These are phyloP conservation scores for Cynaeus angustus DNA, from an alignment of 2,888 invertebrate genomes.

Conservation along the genomic window DNA sequence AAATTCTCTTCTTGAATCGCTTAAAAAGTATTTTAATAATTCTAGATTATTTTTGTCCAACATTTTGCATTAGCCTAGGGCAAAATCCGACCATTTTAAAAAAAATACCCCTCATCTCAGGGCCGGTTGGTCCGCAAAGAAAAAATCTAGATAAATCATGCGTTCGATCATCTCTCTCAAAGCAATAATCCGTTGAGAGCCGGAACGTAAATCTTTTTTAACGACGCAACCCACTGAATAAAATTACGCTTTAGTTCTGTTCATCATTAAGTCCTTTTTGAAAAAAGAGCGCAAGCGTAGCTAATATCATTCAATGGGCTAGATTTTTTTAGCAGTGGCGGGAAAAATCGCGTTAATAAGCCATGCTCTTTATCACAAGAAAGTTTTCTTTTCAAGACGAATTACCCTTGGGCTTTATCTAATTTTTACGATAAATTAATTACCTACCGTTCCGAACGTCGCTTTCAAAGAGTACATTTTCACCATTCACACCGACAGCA, in stretches of 20 bases:
- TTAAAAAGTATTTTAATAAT: too few relatives aligned
- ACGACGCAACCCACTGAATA: conserved; percentile 25
- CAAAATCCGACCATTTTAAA: background rate
- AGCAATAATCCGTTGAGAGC: conserved; percentile 32
- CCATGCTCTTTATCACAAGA: too few relatives aligned
- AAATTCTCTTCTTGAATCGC: too few relatives aligned
- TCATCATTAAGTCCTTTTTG: conserved; percentile 18
- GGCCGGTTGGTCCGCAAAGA: background rate
- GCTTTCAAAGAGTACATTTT: conserved; percentile 24
- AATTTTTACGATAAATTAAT: conserved; percentile 36
- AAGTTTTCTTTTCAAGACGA: background rate
- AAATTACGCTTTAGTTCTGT: conserved; percentile 24
- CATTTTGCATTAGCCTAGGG: background rate
- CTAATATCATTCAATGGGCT: too few relatives aligned
- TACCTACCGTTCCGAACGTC: background rate
- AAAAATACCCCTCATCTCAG: background rate
- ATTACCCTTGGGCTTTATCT: conserved; percentile 7
- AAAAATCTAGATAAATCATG: conserved; percentile 25
- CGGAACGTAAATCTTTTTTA: conserved; percentile 34
- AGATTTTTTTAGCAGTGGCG: too few relatives aligned
- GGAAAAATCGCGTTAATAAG: too few relatives aligned
- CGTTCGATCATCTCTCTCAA: conserved; percentile 11
- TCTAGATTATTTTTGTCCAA: too few relatives aligned
- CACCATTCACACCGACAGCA: conserved; percentile 14
- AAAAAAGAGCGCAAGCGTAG: too few relatives aligned